Evolutionary conservation across 2,888 invertebrate genomes (phyloP).

Genomic region (Teleiodes luculella): DNA sequence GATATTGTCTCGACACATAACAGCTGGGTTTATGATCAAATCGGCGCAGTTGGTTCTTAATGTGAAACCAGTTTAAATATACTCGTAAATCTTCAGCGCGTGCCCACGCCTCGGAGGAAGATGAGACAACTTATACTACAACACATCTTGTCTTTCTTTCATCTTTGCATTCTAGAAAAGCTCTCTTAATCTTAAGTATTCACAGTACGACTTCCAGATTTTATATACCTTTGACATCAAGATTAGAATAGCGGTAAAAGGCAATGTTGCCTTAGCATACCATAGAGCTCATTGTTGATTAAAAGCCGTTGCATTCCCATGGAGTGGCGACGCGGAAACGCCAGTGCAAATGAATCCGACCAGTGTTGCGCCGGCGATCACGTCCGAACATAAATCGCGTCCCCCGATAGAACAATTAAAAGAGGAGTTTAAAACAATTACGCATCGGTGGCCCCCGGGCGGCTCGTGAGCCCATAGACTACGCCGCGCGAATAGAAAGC

Average conservation of each 20-base stretch:
- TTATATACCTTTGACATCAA: slow-evolving; percentile 10
- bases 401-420: slow-evolving; percentile 78
- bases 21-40: slow-evolving; percentile 73
- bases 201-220: background rate
- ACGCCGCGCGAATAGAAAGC: slow-evolving; percentile 1
- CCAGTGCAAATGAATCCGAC: slow-evolving; percentile 70
- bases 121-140: slow-evolving; percentile 28
- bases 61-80: slow-evolving; percentile 74
- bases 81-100: slow-evolving; percentile 71
- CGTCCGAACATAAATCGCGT: slow-evolving; percentile 71
- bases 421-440: slow-evolving; percentile 78
- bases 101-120: slow-evolving; percentile 60
- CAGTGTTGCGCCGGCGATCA: slow-evolving; percentile 67
- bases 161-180: slow-evolving; percentile 15
- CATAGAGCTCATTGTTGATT: slow-evolving; percentile 47
- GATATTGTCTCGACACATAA: slow-evolving; percentile 69
- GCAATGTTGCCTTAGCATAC: slow-evolving; percentile 46
- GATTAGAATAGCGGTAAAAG: slow-evolving; percentile 29
- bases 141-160: slow-evolving; percentile 10
- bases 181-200: background rate
- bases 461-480: slow-evolving; percentile 46
- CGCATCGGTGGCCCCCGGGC: slow-evolving; percentile 69
- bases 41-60: slow-evolving; percentile 68
- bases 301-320: slow-evolving; percentile 65
- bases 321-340: slow-evolving; percentile 67